Base-by-base conservation (phyloP, 2,113 vertebrate species). In the Eira barbara region DNA sequence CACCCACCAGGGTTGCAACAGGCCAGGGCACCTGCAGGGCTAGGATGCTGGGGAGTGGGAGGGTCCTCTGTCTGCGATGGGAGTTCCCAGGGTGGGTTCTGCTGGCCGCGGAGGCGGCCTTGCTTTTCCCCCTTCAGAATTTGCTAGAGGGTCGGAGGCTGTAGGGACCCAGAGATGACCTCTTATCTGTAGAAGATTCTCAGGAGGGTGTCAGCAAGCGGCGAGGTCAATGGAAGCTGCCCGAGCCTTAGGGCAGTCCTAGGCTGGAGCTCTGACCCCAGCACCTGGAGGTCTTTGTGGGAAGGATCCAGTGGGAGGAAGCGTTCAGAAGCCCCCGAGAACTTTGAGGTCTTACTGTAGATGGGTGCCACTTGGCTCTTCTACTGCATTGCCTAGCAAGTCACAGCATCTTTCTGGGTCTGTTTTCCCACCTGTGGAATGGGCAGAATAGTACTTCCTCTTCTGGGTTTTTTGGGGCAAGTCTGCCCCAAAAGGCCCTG, bases 151-250 rank as follows among this genome's bases (percentile, higher is more conserved):
- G 14, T 29, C 27, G 13, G 89, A 63, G 80, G 42, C 42, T 12
- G 14, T 29, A 2, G 49, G 69, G 27, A 69, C 47, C 73, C 82
- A n/a, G 39, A 6, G 34, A 6, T 55, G 55, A 42, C n/a, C 21
- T 45, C 74, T 67, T 8, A 0, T 52, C 63, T 89, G 31, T 86
- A 89, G 80, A 63, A 45, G 29, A 9, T 76, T 52, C 52, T 89
- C 2, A 0, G 55, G 47, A 1, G 9, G 34, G 2, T 45, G 6
- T 13, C 0, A 1, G 59, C 15, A 25, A 29, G 63, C 1, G 13
- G 59, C 0, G 1, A 42, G 57, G 65, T 0, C 1, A 1, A 0
- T 25, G 52, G 84, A 42, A 36, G 14, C 27, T n/a, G 36, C 29
- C 47, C 6, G 2, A 73, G 21, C n/a, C 74, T 63, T 7, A 4